These are phyloP conservation scores for Cataglyphis livida DNA, from an alignment of 2,888 invertebrate species.

Conservation along the genomic window DNA sequence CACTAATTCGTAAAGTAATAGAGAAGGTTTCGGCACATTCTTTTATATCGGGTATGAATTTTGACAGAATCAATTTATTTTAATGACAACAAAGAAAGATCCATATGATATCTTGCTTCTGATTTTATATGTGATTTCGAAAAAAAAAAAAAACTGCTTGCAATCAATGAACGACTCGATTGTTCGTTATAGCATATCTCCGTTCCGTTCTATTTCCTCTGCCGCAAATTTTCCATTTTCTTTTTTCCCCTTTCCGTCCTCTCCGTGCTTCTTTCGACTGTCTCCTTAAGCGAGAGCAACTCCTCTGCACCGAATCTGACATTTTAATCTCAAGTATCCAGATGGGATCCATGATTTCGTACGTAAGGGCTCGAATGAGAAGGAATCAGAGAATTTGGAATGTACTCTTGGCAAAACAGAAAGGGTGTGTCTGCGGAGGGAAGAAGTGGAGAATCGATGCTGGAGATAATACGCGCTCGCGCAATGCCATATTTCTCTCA, in stretches of 20 bases:
- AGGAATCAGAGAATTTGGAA: slow-evolving; percentile 50
- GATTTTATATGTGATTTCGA: not conserved
- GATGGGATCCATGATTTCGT: slow-evolving; percentile 82
- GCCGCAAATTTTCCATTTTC: slow-evolving; percentile 48
- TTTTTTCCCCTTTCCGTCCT: slow-evolving; percentile 6
- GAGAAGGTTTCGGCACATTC: not conserved
- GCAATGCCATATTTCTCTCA: slow-evolving; percentile 38
- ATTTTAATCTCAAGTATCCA: slow-evolving; percentile 84
- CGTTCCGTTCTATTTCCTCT: slow-evolving; percentile 8
- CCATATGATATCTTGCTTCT: not conserved
- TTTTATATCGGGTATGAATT: not conserved
- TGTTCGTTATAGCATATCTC: slow-evolving; percentile 16
- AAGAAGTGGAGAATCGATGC: slow-evolving; percentile 59
- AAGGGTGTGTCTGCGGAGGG: slow-evolving; percentile 31
- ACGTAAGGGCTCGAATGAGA: slow-evolving; percentile 61
- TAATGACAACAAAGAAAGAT: not conserved
- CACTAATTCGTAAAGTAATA: not conserved
- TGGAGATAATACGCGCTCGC: slow-evolving; percentile 63
- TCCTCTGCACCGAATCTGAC: slow-evolving; percentile 79
- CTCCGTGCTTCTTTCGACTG: slow-evolving; percentile 45
- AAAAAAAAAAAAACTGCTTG: slow-evolving; percentile 55
- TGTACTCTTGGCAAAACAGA: slow-evolving; percentile 55
- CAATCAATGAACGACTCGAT: slow-evolving; percentile 80
- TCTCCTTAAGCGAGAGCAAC: slow-evolving; percentile 71
- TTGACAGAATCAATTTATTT: not conserved